Conservation (phyloP, 2,113 vertebrate genomes). For the Martes martes region DNA sequence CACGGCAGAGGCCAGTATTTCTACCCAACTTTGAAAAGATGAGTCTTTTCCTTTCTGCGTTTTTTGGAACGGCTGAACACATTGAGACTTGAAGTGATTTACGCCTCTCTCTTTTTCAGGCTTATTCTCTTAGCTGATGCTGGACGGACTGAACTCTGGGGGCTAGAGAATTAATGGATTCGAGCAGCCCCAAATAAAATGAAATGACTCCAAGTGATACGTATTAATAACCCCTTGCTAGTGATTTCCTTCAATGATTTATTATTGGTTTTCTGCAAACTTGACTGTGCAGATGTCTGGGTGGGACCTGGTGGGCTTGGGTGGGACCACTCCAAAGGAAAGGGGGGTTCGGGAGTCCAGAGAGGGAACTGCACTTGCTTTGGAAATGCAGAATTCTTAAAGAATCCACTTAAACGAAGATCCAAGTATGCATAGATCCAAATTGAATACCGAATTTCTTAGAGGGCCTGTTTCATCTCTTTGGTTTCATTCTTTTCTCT, state of each 20-base stretch:
- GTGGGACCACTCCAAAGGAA: not conserved
- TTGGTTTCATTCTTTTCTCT: not conserved
- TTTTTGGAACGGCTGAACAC: not conserved
- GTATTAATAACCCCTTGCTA: not conserved
- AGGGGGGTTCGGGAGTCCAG: fast-evolving
- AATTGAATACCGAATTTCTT: not conserved
- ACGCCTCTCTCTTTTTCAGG: not conserved
- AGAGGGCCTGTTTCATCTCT: not conserved
- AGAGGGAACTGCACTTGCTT: fast-evolving
- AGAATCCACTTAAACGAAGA: not conserved
- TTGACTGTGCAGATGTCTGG: not conserved
- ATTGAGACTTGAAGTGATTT: slow-evolving; percentile 9
- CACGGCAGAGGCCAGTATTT: not conserved
- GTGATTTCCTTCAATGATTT: not conserved
- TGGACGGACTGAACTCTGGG: not conserved
- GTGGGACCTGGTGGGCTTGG: not conserved
- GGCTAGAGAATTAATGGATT: not conserved
- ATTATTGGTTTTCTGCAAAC: not conserved
- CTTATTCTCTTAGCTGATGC: not conserved
- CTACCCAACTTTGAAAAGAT: not conserved
- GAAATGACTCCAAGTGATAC: not conserved
- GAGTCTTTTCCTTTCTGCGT: not conserved
- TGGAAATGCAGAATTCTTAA: not conserved
- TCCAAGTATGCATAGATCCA: too few relatives aligned
- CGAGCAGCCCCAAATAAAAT: not conserved